These are phyloP conservation scores for Pelosia muscerda DNA, from an alignment of 2,888 invertebrate genomes.

Conservation along the genomic window DNA sequence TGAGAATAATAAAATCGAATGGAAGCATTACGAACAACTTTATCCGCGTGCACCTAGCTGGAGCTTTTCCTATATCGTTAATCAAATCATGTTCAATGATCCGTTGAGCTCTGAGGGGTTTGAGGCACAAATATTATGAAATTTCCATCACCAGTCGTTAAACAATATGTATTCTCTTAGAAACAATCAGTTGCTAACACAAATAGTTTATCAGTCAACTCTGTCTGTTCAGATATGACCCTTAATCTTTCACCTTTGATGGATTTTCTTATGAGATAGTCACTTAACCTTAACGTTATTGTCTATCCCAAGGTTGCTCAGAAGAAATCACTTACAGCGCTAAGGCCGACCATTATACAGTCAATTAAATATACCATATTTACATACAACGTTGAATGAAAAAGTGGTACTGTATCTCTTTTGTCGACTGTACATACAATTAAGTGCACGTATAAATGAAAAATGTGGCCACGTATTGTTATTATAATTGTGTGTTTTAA, in stretches of 20 bases:
- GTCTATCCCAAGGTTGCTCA: no score
- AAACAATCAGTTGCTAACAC: constrained; percentile 77
- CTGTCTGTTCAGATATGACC: constrained; percentile 66
- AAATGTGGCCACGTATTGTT: no score
- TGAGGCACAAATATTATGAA: constrained; percentile 64
- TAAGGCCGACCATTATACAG: no score
- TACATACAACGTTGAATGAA: no score
- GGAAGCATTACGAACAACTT: constrained; percentile 26
- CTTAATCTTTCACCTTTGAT: constrained; percentile 63
- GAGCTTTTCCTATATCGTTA: constrained; percentile 63
- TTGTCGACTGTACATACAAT: no score
- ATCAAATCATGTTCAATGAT: constrained; percentile 79
- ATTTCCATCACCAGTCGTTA: constrained; percentile 66
- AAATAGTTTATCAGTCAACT: constrained; percentile 76
- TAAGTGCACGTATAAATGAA: no score
- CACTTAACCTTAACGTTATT: no score
- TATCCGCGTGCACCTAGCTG: constrained; percentile 44
- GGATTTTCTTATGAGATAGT: no score
- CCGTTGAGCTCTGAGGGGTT: constrained; percentile 59
- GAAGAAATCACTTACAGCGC: no score
- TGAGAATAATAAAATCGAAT: constrained; percentile 22
- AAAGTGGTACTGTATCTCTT: no score
- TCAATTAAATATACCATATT: no score
- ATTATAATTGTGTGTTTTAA: no score
- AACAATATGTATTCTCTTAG: constrained; percentile 73